Conservation (phyloP, 1,140 invertebrate genomes). For the Atopsyche davidsoni region DNA sequence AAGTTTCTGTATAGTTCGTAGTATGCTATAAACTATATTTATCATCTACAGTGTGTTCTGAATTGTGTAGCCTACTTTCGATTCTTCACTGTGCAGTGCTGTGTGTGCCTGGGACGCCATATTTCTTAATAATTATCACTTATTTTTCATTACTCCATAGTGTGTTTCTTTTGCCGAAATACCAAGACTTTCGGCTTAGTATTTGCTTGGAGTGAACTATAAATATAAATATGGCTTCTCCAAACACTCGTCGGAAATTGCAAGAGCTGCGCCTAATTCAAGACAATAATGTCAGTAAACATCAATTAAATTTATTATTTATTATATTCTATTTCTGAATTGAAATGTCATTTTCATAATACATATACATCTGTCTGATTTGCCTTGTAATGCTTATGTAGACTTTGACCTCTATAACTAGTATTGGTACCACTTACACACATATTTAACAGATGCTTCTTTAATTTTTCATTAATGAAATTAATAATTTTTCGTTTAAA, state of each 20-base stretch:
- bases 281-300: conserved; percentile 11
- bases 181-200: too few species aligned
- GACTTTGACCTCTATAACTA: not conserved
- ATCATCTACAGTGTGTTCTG: too few species aligned
- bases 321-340: not conserved
- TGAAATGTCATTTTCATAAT: not conserved
- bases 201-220: too few species aligned
- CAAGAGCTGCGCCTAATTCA: conserved; percentile 15
- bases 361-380: not conserved
- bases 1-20: too few species aligned
- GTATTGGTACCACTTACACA: not conserved
- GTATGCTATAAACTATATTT: too few species aligned
- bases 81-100: too few species aligned
- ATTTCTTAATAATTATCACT: too few species aligned
- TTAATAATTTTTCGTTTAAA: not conserved
- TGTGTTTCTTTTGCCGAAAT: too few species aligned
- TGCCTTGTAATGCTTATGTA: not conserved
- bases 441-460: conserved; percentile 1
- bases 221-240: conserved; percentile 12
- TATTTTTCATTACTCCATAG: too few species aligned
- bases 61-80: too few species aligned
- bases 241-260: conserved; percentile 16
- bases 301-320: not conserved
- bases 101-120: too few species aligned
- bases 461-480: not conserved